These are phyloP conservation scores for Lethenteron reissneri DNA, from an alignment of 2,113 vertebrate species.

Conservation along the genomic window DNA sequence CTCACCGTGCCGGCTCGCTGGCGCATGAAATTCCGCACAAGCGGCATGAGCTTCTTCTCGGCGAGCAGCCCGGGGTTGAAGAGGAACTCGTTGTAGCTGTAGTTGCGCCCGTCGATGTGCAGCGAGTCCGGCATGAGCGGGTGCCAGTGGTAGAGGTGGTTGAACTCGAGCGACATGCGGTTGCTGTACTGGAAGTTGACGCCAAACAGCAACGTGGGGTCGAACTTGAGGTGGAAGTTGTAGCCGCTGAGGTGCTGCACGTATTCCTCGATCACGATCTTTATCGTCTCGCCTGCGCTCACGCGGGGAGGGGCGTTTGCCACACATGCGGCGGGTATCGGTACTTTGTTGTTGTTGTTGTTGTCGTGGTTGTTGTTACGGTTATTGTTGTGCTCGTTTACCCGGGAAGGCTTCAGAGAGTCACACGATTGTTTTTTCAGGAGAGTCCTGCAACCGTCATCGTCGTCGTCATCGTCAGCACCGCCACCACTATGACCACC, in stretches of 20 bases:
- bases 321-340: no score
- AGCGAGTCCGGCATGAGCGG: slow-evolving; percentile 70
- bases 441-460: no score
- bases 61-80: slow-evolving; percentile 30
- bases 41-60: not conserved
- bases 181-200: slow-evolving; percentile 89
- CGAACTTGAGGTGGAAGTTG: slow-evolving; percentile 84
- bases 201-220: slow-evolving; percentile 70
- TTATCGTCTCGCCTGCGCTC: slow-evolving; percentile 68
- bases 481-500: no score
- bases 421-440: no score
- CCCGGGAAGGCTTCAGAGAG: no score
- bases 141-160: slow-evolving; percentile 95
- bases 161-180: slow-evolving; percentile 75
- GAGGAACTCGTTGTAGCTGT: slow-evolving; percentile 62
- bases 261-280: slow-evolving; percentile 92
- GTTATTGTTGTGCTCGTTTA: no score
- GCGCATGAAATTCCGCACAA: not conserved
- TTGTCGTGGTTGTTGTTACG: no score
- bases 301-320: no score
- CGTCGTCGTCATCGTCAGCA: no score
- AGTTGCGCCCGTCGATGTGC: slow-evolving; percentile 44
- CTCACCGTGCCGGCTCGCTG: not conserved
- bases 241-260: slow-evolving; percentile 91
- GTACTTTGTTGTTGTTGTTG: no score